Percentiles rank a stretch among this genome's conserved stretches.
Evolutionary conservation across 2,888 invertebrate species (phyloP).

Genomic region (Tetropium fuscum): DNA sequence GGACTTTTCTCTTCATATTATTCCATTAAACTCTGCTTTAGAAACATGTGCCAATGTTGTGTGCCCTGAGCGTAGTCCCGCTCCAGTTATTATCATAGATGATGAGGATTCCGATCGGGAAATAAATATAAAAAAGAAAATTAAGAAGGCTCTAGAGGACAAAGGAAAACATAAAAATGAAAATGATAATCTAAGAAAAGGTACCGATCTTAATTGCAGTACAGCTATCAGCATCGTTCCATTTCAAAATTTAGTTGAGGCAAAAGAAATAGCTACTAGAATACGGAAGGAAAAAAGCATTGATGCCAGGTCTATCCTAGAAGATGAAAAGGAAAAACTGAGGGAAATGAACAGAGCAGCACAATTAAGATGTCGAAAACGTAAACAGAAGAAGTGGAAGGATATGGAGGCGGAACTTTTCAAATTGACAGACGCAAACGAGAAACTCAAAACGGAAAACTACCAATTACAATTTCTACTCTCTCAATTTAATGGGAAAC

Average conservation of each 20-base stretch:
- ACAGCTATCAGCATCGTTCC: conserved; percentile 35
- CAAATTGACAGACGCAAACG: conserved; percentile 61
- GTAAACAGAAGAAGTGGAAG: conserved; percentile 69
- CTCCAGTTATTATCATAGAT: conserved; percentile 39
- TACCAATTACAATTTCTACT: conserved; percentile 53
- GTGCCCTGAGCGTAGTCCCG: not conserved
- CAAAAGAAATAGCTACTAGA: conserved; percentile 9
- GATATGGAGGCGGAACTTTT: conserved; percentile 68
- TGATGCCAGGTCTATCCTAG: not conserved
- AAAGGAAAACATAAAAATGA: conserved; percentile 40
- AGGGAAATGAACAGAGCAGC: conserved; percentile 66
- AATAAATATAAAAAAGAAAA: conserved; percentile 42
- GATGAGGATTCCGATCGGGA: conserved; percentile 28
- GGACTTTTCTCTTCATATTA: conserved; percentile 33
- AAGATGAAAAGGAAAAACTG: conserved; percentile 45
- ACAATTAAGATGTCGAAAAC: conserved; percentile 68
- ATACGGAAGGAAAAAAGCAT: not conserved
- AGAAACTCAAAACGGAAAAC: conserved; percentile 65
- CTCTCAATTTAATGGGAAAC: conserved; percentile 23
- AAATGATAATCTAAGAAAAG: conserved; percentile 27
- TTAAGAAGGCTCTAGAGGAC: conserved; percentile 47
- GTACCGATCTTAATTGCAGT: conserved; percentile 19
- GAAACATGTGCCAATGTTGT: conserved; percentile 26
- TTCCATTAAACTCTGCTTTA: conserved; percentile 17
- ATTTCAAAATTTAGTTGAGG: conserved; percentile 25